Conservation (phyloP, 2,888 invertebrate species). For the Amorpha juglandis region DNA sequence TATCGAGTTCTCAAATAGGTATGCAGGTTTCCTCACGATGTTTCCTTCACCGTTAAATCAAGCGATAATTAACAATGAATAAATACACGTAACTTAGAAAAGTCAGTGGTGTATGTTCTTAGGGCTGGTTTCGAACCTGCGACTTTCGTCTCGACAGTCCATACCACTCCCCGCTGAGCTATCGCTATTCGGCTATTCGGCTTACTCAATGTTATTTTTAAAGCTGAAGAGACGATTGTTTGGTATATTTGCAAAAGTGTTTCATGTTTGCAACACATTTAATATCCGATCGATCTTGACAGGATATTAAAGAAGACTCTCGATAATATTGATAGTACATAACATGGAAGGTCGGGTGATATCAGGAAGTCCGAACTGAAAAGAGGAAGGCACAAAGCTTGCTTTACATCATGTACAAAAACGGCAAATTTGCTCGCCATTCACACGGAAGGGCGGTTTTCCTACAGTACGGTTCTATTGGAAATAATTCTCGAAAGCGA, state of each 20-base stretch:
- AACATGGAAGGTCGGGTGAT: constrained; percentile 30
- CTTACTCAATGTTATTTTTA: no score
- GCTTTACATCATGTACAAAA: constrained; percentile 51
- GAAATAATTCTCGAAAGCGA: constrained; percentile 66
- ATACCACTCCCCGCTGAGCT: no score
- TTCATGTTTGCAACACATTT: neutral
- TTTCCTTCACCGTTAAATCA: no score
- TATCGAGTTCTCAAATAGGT: no score
- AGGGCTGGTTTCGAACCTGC: no score
- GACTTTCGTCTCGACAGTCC: no score
- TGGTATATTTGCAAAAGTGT: neutral
- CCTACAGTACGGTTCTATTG: constrained; percentile 57
- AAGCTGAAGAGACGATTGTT: neutral
- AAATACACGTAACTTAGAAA: no score
- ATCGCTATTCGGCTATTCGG: no score
- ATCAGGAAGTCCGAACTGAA: constrained; percentile 47
- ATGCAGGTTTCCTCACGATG: no score
- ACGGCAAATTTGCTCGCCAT: constrained; percentile 65
- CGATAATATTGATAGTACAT: constrained; percentile 23
- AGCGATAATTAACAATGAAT: no score
- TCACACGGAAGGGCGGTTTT: constrained; percentile 57
- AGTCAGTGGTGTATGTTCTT: no score
- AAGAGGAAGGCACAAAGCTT: constrained; percentile 50
- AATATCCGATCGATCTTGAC: constrained; percentile 21
- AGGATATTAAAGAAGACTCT: constrained; percentile 19